These are phyloP conservation scores for Monochamus saltuarius DNA, from an alignment of 1,140 invertebrate species.

Conservation along the genomic window DNA sequence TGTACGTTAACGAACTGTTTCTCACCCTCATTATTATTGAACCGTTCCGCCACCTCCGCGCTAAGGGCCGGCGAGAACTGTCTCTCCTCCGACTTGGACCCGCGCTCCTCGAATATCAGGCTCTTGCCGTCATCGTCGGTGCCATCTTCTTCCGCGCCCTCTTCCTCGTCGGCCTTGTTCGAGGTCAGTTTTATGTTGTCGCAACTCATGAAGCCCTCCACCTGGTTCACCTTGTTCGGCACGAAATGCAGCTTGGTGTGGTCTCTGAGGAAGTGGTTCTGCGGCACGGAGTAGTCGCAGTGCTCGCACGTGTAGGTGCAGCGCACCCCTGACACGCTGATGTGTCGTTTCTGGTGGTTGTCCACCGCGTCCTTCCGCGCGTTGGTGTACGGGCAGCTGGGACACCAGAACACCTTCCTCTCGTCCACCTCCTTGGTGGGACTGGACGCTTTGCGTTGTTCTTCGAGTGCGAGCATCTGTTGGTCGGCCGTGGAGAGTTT, in stretches of 20 bases:
- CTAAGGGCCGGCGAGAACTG: conserved; percentile 36
- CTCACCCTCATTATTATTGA: conserved; percentile 52
- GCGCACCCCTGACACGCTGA: conserved; percentile 57
- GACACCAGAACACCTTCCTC: conserved; percentile 61
- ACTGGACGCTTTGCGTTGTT: conserved; percentile 48
- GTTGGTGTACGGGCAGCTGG: conserved; percentile 77
- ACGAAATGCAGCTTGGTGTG: conserved; percentile 79
- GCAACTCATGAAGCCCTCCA: conserved; percentile 63
- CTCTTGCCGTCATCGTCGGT: conserved; percentile 42
- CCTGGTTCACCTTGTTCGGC: conserved; percentile 59
- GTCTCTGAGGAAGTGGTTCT: conserved; percentile 75
- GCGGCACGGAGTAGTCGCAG: conserved; percentile 79
- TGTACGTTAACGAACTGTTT: conserved; percentile 59
- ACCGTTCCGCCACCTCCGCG: conserved; percentile 32
- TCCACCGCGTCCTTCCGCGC: conserved; percentile 70
- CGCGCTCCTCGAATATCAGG: conserved; percentile 51
- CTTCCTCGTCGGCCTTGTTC: conserved; percentile 47
- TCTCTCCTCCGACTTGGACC: conserved; percentile 35
- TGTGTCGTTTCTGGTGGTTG: conserved; percentile 75
- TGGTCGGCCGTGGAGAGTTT: conserved; percentile 57
- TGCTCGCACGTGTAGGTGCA: conserved; percentile 72
- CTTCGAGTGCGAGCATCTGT: conserved; percentile 52
- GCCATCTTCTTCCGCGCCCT: conserved; percentile 37
- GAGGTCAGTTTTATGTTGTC: conserved; percentile 55
- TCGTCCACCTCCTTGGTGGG: conserved; percentile 51